These are phyloP conservation scores for Agrenia bidenticulata DNA, from an alignment of 2,888 invertebrate genomes.

Conservation along the genomic window DNA sequence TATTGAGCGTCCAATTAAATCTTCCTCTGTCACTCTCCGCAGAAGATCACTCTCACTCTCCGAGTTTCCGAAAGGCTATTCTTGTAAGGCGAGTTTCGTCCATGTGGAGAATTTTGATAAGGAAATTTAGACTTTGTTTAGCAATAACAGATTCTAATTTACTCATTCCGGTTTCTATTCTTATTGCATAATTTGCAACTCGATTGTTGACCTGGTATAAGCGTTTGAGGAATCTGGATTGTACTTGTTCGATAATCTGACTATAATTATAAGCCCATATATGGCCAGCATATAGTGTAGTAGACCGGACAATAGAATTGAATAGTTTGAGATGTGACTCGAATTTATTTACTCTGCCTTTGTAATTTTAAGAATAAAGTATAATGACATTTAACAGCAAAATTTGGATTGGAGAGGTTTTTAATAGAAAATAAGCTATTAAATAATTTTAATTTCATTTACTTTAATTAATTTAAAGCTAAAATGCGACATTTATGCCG, in stretches of 20 bases:
- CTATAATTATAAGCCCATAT: not conserved
- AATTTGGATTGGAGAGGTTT: no score
- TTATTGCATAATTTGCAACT: not conserved
- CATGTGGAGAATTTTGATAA: not conserved
- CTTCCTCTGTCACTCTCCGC: no score
- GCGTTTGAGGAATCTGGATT: not conserved
- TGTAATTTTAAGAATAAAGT: no score
- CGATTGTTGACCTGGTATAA: not conserved
- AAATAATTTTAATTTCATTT: no score
- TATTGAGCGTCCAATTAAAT: no score
- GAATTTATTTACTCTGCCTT: not conserved
- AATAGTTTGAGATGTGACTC: not conserved
- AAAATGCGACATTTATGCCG: no score
- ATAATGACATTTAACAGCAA: no score
- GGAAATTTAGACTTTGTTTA: slow-evolving; percentile 7
- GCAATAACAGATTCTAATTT: not conserved
- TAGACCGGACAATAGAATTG: not conserved
- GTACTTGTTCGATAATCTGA: not conserved
- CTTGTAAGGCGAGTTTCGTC: no score
- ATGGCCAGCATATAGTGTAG: not conserved
- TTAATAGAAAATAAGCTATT: no score
- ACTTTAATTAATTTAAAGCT: no score
- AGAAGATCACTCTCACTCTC: no score
- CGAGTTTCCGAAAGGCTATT: no score
- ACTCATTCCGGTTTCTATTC: not conserved